A percentile compares a stretch with the other conserved stretches of the same genome.
These are phyloP conservation scores for Dexiosoma caninum DNA, from an alignment of 2,888 invertebrate species.

Conservation along the genomic window DNA sequence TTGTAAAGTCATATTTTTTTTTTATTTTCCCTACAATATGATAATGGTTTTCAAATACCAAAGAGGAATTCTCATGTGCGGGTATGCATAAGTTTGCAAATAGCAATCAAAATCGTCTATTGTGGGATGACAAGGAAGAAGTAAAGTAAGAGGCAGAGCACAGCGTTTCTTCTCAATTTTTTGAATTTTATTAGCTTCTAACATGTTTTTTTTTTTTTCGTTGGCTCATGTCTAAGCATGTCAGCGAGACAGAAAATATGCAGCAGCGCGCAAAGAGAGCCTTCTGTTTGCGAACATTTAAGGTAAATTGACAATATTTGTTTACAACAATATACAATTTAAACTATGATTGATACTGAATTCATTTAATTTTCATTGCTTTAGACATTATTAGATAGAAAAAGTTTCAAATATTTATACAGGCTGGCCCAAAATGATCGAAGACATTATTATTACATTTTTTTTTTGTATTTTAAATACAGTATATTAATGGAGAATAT, in stretches of 20 bases:
- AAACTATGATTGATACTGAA: slow-evolving; percentile 17
- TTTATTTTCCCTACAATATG: slow-evolving; percentile 37
- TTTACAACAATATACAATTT: slow-evolving; percentile 26
- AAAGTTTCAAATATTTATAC: too few relatives aligned
- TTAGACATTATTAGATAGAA: too few relatives aligned
- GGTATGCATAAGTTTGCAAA: not conserved
- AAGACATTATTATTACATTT: too few relatives aligned
- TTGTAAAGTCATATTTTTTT: not conserved
- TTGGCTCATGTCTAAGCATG: not conserved
- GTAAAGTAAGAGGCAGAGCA: not conserved
- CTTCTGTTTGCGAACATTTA: not conserved
- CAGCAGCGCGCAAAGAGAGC: not conserved
- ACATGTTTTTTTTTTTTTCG: too few relatives aligned
- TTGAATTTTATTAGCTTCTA: slow-evolving; percentile 21
- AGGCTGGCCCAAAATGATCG: too few relatives aligned
- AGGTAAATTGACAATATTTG: slow-evolving; percentile 37
- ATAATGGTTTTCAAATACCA: slow-evolving; percentile 44
- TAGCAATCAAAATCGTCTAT: not conserved
- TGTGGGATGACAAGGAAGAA: not conserved
- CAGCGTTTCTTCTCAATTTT: not conserved
- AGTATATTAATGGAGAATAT: too few relatives aligned
- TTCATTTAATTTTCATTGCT: too few relatives aligned
- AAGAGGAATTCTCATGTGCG: not conserved
- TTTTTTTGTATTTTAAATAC: too few relatives aligned
- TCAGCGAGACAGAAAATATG: not conserved